A percentile compares a stretch with the other conserved stretches of the same genome.
phyloP scores from a whole-genome alignment of 2,113 vertebrate species.

The Xenus cinereus region DNA sequence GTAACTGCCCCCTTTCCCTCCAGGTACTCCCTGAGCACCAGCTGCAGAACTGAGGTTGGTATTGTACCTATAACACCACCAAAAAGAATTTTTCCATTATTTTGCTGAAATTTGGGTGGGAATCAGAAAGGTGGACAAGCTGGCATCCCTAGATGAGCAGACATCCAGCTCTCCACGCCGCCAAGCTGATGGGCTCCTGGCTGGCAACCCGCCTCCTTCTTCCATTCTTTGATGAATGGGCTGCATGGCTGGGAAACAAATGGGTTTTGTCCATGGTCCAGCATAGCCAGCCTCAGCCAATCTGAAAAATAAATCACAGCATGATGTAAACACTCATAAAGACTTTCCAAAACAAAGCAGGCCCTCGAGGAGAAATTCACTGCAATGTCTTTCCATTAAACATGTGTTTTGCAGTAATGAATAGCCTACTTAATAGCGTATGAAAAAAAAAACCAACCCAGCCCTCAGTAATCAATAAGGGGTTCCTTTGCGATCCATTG shows the following conservation, averaged over 20 bases:
- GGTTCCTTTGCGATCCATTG: not conserved
- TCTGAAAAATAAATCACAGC: not conserved
- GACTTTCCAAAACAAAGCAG: not conserved
- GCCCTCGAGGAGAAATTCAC: not conserved
- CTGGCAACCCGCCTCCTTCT: not conserved
- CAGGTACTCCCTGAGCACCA: not conserved
- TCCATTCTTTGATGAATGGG: not conserved
- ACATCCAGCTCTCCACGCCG: not conserved
- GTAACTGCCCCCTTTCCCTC: not conserved
- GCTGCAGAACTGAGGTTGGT: not conserved
- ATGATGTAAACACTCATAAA: not conserved
- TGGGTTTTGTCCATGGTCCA: not conserved
- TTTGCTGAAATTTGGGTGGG: not conserved
- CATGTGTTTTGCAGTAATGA: not conserved
- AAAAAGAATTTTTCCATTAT: not conserved
- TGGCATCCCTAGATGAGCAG: not conserved
- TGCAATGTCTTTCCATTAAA: not conserved
- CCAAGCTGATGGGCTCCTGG: not conserved
- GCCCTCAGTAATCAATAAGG: not conserved
- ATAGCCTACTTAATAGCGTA: rapidly evolving
- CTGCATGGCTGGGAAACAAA: not conserved
- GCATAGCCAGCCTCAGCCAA: not conserved
- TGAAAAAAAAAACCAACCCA: not conserved
- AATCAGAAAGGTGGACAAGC: not conserved
- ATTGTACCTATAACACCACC: not conserved